Evolutionary conservation across 2,113 vertebrate species (phyloP).

Genomic region (Stegostoma tigrinum): DNA sequence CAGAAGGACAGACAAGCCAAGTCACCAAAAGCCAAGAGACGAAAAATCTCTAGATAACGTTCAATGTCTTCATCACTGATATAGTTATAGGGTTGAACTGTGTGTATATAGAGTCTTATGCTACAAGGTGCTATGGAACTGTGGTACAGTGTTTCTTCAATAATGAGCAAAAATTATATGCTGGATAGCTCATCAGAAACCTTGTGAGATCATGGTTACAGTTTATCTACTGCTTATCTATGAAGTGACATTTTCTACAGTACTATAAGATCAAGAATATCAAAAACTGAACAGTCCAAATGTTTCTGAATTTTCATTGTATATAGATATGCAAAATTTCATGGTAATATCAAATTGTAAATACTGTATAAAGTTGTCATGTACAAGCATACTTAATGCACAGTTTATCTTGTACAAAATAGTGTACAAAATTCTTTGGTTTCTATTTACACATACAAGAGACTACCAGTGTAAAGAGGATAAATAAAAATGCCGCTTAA

Average conservation of each 20-base stretch:
- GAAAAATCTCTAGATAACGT: slow-evolving; percentile 99
- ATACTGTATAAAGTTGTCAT: slow-evolving; percentile 98
- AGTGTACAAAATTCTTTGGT: slow-evolving; percentile 95
- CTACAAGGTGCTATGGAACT: slow-evolving; percentile 62
- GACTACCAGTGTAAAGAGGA: slow-evolving; percentile 75
- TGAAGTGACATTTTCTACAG: slow-evolving; percentile 86
- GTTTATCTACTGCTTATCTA: slow-evolving; percentile 79
- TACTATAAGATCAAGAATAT: slow-evolving; percentile 80
- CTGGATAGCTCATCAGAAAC: slow-evolving; percentile 73
- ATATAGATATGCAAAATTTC: slow-evolving; percentile 97
- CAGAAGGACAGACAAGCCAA: slow-evolving; percentile 89
- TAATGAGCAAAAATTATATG: slow-evolving; percentile 61
- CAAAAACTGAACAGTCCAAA: slow-evolving; percentile 92
- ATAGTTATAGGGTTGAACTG: slow-evolving; percentile 56
- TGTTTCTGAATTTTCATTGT: slow-evolving; percentile 99
- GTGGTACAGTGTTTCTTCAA: slow-evolving; percentile 58
- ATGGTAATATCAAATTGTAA: slow-evolving; percentile 90
- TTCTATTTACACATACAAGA: slow-evolving; percentile 88
- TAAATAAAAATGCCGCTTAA: slow-evolving; percentile 77
- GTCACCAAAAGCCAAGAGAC: slow-evolving; percentile 94
- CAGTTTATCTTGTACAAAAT: slow-evolving; percentile 99
- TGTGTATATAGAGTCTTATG: slow-evolving; percentile 52
- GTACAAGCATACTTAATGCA: slow-evolving; percentile 99
- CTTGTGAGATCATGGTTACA: slow-evolving; percentile 62
- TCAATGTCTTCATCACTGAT: slow-evolving; percentile 70